Evolutionary conservation across 2,797 vertebrate genomes (phyloP).

Genomic region (Arrhamphus sclerolepis): DNA sequence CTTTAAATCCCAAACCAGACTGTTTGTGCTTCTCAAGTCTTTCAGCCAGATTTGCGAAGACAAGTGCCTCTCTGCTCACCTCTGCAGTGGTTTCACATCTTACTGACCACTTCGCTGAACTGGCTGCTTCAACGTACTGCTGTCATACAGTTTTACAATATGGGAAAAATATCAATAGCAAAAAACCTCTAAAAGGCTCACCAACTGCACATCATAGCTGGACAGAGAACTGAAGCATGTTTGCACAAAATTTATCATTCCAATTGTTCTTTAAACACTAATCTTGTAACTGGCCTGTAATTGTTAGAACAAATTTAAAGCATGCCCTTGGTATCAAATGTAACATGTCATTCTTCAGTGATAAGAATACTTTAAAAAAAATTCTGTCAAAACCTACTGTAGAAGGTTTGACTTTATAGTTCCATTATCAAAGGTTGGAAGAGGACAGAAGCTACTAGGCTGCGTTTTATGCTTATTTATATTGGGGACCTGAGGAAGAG

Average conservation of each 20-base stretch:
- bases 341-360: too few relatives aligned
- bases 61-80: slow-evolving; percentile 43
- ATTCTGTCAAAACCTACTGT: neutral
- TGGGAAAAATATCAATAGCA: slow-evolving; percentile 70
- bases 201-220: slow-evolving; percentile 41
- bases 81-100: slow-evolving; percentile 59
- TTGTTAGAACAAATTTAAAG: too few relatives aligned
- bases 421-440: neutral
- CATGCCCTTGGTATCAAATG: too few relatives aligned
- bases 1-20: slow-evolving; percentile 23
- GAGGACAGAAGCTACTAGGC: too few relatives aligned
- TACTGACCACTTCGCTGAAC: slow-evolving; percentile 60
- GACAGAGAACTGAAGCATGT: slow-evolving; percentile 22
- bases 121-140: slow-evolving; percentile 41
- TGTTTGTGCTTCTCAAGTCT: slow-evolving; percentile 77
- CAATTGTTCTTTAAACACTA: too few relatives aligned
- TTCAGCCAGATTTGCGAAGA: slow-evolving; percentile 52
- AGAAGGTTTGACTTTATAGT: slow-evolving; percentile 1
- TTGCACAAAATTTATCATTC: slow-evolving; percentile 4
- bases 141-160: slow-evolving; percentile 77
- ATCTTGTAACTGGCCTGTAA: too few relatives aligned
- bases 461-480: too few relatives aligned
- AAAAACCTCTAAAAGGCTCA: slow-evolving; percentile 55
- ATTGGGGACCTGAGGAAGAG: too few relatives aligned
- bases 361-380: too few relatives aligned